These are phyloP conservation scores for Staurois parvus DNA, from an alignment of 2,797 vertebrate genomes.

Conservation along the genomic window DNA sequence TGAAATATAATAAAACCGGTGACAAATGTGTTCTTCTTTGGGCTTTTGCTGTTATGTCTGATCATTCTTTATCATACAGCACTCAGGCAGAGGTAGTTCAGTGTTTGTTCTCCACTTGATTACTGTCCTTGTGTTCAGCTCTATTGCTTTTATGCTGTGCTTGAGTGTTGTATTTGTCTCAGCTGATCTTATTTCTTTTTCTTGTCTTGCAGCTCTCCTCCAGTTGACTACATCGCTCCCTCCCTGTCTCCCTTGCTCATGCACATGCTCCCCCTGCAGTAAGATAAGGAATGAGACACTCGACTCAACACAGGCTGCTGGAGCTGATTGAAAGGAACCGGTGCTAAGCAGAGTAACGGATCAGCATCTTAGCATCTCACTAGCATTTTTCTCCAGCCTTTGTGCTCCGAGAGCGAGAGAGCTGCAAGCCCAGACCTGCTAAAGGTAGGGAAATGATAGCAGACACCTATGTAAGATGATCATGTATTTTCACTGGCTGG, in stretches of 20 bases:
- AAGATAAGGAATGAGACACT: conserved; percentile 41
- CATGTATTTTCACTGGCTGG: conserved; percentile 3
- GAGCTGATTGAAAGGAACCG: conserved; percentile 33
- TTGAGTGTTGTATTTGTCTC: neutral
- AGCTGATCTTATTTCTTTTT: conserved; percentile 6
- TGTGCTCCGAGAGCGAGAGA: neutral
- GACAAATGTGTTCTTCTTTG: neutral
- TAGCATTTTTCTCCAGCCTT: conserved; percentile 14
- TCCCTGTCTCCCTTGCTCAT: conserved; percentile 35
- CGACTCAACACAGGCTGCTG: conserved; percentile 22
- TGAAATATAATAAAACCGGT: neutral
- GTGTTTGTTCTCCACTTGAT: neutral
- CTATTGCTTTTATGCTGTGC: neutral
- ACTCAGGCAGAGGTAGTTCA: neutral
- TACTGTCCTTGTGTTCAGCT: neutral
- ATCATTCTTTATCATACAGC: neutral
- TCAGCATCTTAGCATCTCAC: conserved; percentile 23
- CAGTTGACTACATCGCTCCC: conserved; percentile 27
- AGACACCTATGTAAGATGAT: neutral
- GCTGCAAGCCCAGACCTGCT: conserved; percentile 22
- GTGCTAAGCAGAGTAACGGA: conserved; percentile 27
- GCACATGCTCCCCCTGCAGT: conserved; percentile 57
- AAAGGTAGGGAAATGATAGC: conserved; percentile 42
- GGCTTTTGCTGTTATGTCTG: neutral
- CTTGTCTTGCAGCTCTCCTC: conserved; percentile 18